Percentiles rank a stretch among this genome's conserved stretches.
Evolutionary conservation across 2,113 vertebrate species (phyloP).

Genomic region (Azemiops feae): DNA sequence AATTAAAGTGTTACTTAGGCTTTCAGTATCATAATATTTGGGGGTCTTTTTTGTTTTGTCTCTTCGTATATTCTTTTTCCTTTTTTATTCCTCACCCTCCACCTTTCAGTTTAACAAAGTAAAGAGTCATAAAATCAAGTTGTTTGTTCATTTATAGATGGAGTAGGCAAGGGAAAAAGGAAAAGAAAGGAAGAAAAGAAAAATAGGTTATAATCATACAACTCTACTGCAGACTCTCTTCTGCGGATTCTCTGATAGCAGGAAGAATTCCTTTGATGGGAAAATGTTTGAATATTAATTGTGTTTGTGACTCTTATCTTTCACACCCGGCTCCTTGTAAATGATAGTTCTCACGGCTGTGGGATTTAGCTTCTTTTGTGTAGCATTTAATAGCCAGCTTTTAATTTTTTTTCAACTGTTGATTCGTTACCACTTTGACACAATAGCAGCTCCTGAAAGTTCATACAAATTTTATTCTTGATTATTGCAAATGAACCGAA

Average conservation of each 20-base stretch:
- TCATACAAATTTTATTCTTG: background rate
- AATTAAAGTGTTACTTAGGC: conserved; percentile 78
- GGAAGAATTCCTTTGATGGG: conserved; percentile 43
- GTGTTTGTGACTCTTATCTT: conserved; percentile 44
- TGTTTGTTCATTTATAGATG: conserved; percentile 74
- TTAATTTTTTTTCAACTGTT: background rate
- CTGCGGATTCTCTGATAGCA: conserved; percentile 48
- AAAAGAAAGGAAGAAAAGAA: background rate
- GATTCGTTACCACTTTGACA: background rate
- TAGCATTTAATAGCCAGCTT: conserved; percentile 39
- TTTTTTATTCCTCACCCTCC: conserved; percentile 55
- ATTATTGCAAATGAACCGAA: background rate
- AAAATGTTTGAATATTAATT: conserved; percentile 53
- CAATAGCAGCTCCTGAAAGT: conserved; percentile 21
- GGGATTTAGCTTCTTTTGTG: conserved; percentile 39
- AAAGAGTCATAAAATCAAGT: conserved; percentile 70
- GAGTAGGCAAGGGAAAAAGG: conserved; percentile 36
- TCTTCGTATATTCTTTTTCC: background rate
- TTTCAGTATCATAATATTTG: conserved; percentile 59
- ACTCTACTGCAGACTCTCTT: conserved; percentile 8
- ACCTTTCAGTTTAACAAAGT: conserved; percentile 65
- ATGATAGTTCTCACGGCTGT: conserved; percentile 22
- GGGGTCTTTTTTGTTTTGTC: conserved; percentile 21
- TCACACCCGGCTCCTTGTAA: conserved; percentile 36
- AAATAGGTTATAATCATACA: background rate